Base-by-base conservation (phyloP, 2,888 invertebrate genomes). In the Ophion ellenae region DNA sequence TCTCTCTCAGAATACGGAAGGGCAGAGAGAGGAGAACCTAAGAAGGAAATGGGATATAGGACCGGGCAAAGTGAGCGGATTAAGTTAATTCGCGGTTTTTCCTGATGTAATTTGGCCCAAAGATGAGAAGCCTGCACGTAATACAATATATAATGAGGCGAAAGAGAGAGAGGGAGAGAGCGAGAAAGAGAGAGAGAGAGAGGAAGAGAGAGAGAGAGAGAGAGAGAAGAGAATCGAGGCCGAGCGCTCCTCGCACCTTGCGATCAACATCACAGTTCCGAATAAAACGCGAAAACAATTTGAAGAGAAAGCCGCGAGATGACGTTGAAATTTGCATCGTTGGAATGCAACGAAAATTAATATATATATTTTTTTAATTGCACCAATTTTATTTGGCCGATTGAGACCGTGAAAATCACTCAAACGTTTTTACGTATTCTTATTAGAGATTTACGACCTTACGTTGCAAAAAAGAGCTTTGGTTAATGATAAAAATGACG, bases 221-320 rank as follows among this genome's bases (percentile, higher is more conserved):
- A 17, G 71, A 57, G n/a, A 53, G 71, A 57, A 57, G 47, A 36
- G 75, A 32, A 69, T 81, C 80, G 63, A 69, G 71, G 59, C 24
- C 47, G 71, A 59, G 40, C 32, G 53, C 24, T 20, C 59, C 67
- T 61, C 40, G 67, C 81, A 81, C 75, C 81, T 81, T 81, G 81
- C 81, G 67, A 45, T 59, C 69, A 20, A 24, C 69, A 66, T 76
- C 76, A 11, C 28, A 32, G n/a, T 53, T 10, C 53, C 20, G 28
- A 24, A 47, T 11, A 32, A 66, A 76, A 53, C 57, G 67, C 24
- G 67, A 67, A 17, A 77, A 67, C 36, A 67, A 57, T 36, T 77
- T 57, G 77, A 67, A 67, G 77, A 77, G 67, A 77, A 59, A 59
- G 20, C 59, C 20, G n/a, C 59, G n/a, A 17, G 20, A 28, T 28